phyloP scores from a whole-genome alignment of 1,140 invertebrate genomes.

The Zaprionus capensis region DNA sequence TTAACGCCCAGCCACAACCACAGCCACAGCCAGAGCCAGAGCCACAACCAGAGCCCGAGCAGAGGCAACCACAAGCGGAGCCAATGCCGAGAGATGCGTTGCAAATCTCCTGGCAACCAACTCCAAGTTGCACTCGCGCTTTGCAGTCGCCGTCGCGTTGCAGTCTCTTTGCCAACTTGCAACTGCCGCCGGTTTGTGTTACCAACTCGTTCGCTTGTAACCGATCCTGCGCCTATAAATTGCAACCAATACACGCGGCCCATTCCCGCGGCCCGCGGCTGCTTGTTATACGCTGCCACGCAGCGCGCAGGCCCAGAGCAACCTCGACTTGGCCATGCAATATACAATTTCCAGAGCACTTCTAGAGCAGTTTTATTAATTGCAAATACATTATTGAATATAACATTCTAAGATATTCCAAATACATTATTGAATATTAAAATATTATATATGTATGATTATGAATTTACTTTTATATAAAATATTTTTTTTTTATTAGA shows the following conservation, averaged over 20 bases:
- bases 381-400: too few species aligned
- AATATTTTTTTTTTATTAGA: too few species aligned
- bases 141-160: constrained; percentile 9
- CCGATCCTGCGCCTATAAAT: constrained; percentile 79
- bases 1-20: constrained; percentile 72
- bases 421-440: too few species aligned
- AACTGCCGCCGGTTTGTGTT: constrained; percentile 76
- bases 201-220: constrained; percentile 80
- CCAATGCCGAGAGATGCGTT: constrained; percentile 46
- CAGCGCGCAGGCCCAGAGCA: not conserved
- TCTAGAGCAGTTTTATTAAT: not conserved
- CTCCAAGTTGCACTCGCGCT: constrained; percentile 25
- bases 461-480: too few species aligned
- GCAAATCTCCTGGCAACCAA: constrained; percentile 52
- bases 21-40: constrained; percentile 7
- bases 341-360: not conserved
- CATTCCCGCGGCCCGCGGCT: constrained; percentile 74
- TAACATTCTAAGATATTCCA: too few species aligned
- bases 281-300: constrained; percentile 67
- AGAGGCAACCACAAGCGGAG: constrained; percentile 3
- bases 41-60: not conserved
- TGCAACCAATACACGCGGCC: constrained; percentile 70
- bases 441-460: too few species aligned
- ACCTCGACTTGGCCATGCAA: not conserved
- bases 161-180: constrained; percentile 24